Percentiles rank a stretch among this genome's conserved stretches.
Evolutionary conservation across 2,113 vertebrate species (phyloP).

Genomic region (Lagopus leucura): DNA sequence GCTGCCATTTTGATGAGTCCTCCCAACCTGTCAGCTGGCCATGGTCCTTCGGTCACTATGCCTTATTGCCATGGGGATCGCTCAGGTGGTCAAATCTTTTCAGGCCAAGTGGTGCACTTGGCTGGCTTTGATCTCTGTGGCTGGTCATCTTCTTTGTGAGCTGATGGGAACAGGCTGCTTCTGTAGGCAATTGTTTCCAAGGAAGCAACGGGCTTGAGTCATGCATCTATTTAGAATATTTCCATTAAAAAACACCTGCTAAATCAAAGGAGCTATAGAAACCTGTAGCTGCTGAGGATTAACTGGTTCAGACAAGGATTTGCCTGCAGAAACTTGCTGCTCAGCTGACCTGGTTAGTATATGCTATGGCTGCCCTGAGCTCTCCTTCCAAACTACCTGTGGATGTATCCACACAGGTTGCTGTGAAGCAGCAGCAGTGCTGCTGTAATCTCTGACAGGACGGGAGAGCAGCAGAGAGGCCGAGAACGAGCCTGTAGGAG

Average conservation of each 20-base stretch:
- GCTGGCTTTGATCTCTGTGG: not conserved
- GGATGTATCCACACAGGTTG: not conserved
- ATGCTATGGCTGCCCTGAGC: not conserved
- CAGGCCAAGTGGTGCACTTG: not conserved
- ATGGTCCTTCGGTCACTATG: not conserved
- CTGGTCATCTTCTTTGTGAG: slow-evolving; percentile 28
- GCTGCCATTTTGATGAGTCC: not conserved
- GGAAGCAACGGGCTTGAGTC: slow-evolving; percentile 66
- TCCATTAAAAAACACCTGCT: slow-evolving; percentile 70
- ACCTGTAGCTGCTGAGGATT: slow-evolving; percentile 63
- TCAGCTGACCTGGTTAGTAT: not conserved
- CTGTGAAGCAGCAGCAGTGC: not conserved
- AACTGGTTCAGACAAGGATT: slow-evolving; percentile 42
- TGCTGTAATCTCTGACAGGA: not conserved
- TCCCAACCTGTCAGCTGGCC: not conserved
- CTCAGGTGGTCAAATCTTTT: slow-evolving; percentile 4
- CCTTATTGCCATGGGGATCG: not conserved
- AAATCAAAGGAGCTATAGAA: slow-evolving; percentile 70
- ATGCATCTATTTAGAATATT: slow-evolving; percentile 67
- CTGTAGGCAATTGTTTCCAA: slow-evolving; percentile 68
- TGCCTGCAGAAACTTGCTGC: not conserved
- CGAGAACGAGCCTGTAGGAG: not conserved
- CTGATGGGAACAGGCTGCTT: slow-evolving; percentile 17
- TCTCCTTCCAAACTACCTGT: not conserved
- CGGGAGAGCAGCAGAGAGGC: not conserved